Evolutionary conservation across 2,797 vertebrate genomes (phyloP).

Genomic region (Malurus splendens): DNA sequence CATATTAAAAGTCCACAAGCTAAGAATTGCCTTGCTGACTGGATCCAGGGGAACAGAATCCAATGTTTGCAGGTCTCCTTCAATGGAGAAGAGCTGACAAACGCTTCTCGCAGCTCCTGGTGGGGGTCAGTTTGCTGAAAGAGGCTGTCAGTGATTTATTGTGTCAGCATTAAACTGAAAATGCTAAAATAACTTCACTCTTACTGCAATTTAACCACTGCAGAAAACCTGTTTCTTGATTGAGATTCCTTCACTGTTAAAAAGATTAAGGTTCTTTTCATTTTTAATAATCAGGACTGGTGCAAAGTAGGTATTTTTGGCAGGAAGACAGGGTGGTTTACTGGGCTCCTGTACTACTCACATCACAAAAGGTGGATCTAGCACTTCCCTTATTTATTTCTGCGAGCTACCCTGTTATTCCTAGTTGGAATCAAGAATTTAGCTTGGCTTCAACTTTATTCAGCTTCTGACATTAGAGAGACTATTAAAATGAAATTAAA

Average conservation of each 20-base stretch:
- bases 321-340: accelerated
- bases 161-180: background rate
- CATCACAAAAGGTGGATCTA: background rate
- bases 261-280: background rate
- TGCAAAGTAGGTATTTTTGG: background rate
- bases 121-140: background rate
- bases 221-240: background rate
- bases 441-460: background rate
- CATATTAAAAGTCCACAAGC: background rate
- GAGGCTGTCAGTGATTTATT: background rate
- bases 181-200: background rate
- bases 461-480: background rate
- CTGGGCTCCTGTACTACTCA: background rate
- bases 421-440: background rate
- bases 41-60: background rate
- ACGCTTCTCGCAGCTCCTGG: background rate
- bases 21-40: background rate
- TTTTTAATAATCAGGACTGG: background rate
- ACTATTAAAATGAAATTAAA: background rate
- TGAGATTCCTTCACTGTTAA: background rate
- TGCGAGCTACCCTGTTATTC: background rate
- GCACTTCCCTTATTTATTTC: background rate
- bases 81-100: background rate
- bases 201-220: background rate
- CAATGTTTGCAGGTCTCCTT: background rate